A percentile compares a stretch with the other conserved stretches of the same genome.
phyloP scores from a whole-genome alignment of 2,113 vertebrate genomes.

The Cranoglanis bouderius region DNA sequence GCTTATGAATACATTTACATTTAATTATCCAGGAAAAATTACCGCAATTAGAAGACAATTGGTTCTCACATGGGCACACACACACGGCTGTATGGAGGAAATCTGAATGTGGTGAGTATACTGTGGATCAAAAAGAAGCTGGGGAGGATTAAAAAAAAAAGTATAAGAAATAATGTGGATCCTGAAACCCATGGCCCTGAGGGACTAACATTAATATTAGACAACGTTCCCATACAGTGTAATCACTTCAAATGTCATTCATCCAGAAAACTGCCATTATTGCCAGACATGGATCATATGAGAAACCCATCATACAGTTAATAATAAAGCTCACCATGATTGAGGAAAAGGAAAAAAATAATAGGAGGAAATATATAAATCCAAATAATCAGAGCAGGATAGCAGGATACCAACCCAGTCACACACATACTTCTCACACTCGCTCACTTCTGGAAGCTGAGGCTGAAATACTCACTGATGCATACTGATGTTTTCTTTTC shows the following conservation, averaged over 20 bases:
- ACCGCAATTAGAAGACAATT: conserved; percentile 50
- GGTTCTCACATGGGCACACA: neutral
- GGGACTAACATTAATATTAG: neutral
- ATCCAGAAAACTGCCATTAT: neutral
- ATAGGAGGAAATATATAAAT: neutral
- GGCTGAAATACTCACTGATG: neutral
- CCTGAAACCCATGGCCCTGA: neutral
- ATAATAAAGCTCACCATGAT: neutral
- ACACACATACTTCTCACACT: neutral
- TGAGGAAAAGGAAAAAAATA: neutral
- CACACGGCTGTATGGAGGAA: neutral
- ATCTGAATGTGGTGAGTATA: neutral
- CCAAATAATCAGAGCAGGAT: neutral
- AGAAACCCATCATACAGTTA: neutral
- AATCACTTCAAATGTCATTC: neutral
- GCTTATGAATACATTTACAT: conserved; percentile 64
- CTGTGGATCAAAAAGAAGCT: neutral
- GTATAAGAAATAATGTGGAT: neutral
- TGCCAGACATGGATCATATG: neutral
- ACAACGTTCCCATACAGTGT: neutral
- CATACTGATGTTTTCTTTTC: neutral
- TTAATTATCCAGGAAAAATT: conserved; percentile 56
- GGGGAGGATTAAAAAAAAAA: neutral
- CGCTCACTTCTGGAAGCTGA: neutral
- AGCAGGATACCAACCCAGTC: neutral